These are phyloP conservation scores for Eurytemora carolleeae DNA, from an alignment of 1,140 invertebrate species.

Conservation along the genomic window DNA sequence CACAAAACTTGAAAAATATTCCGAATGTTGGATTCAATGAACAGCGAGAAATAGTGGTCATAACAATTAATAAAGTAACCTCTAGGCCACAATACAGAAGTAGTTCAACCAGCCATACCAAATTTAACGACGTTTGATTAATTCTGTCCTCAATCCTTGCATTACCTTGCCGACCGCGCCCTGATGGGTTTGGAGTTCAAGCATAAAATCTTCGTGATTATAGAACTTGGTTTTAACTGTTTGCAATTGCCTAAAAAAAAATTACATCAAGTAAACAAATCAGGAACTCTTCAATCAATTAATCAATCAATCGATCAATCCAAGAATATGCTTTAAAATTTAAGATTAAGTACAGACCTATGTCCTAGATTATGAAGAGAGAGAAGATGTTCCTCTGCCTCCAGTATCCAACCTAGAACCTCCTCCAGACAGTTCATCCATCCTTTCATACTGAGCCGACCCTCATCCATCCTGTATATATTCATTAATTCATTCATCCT, in stretches of 20 bases:
- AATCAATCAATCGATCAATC: not conserved
- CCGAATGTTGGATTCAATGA: too few relatives aligned
- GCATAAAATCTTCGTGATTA: not conserved
- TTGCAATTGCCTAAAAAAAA: not conserved
- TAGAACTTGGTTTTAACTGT: not conserved
- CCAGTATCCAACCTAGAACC: not conserved
- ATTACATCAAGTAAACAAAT: not conserved
- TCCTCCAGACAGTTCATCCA: not conserved
- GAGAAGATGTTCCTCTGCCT: not conserved
- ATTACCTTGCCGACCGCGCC: not conserved
- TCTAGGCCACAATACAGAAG: too few relatives aligned
- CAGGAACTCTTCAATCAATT: not conserved
- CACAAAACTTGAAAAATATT: too few relatives aligned
- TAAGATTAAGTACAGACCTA: too few relatives aligned
- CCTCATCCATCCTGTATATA: too few relatives aligned
- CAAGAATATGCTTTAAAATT: too few relatives aligned
- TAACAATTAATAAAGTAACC: too few relatives aligned
- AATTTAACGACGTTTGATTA: too few relatives aligned
- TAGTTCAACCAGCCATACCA: too few relatives aligned
- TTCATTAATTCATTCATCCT: too few relatives aligned
- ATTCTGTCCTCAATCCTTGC: too few relatives aligned
- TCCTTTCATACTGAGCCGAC: not conserved
- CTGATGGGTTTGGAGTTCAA: not conserved
- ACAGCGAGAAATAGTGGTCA: too few relatives aligned
- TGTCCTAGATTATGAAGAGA: not conserved